phyloP scores from a whole-genome alignment of 1,140 invertebrate species.

The Heliconius melpomene region DNA sequence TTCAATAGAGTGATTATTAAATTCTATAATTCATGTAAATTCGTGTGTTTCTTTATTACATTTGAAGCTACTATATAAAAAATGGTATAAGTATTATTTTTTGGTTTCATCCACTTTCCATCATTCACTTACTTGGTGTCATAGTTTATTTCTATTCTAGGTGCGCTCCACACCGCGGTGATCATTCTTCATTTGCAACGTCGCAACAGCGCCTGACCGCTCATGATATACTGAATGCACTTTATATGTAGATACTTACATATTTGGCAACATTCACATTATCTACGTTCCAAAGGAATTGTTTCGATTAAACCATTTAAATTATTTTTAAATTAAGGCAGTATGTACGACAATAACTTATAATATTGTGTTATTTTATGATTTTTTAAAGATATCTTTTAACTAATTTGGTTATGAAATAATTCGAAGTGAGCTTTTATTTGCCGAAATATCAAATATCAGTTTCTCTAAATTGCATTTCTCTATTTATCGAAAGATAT shows the following conservation, averaged over 20 bases:
- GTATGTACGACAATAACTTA: background rate
- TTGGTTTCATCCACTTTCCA: constrained; percentile 37
- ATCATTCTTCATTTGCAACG: constrained; percentile 76
- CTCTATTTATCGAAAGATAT: too few species aligned
- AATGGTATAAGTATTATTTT: background rate
- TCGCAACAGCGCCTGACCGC: constrained; percentile 34
- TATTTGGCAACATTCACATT: constrained; percentile 7
- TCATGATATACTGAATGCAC: constrained; percentile 25
- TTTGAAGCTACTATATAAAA: background rate
- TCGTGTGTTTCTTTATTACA: too few species aligned
- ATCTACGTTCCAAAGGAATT: background rate
- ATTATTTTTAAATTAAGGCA: background rate
- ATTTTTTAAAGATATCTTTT: too few species aligned
- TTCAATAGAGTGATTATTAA: too few species aligned
- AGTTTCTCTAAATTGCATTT: too few species aligned
- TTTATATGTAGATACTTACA: background rate
- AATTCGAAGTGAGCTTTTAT: too few species aligned
- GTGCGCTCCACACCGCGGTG: constrained; percentile 51
- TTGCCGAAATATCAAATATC: too few species aligned
- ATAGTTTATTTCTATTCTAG: constrained; percentile 47
- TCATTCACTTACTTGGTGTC: constrained; percentile 73
- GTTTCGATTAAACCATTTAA: background rate
- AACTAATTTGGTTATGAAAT: too few species aligned
- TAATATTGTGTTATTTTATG: too few species aligned
- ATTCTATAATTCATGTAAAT: too few species aligned